phyloP scores from a whole-genome alignment of 2,113 vertebrate species.

The Nothocercus julius region DNA sequence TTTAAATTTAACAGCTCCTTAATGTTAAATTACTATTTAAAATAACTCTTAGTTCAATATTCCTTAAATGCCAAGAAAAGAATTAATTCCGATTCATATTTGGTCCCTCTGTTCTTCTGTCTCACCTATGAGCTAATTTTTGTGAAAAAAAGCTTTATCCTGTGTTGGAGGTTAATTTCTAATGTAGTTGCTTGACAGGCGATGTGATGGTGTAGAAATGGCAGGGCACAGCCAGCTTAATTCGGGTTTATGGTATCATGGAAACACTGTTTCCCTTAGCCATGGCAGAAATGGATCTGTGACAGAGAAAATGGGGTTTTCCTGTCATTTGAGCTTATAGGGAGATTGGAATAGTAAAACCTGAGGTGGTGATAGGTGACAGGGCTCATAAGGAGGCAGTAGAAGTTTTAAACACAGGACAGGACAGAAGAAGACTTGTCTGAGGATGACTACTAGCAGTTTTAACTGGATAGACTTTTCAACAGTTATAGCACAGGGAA shows the following conservation, averaged over 20 bases:
- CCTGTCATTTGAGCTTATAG: neutral
- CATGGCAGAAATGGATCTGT: neutral
- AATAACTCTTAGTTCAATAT: neutral
- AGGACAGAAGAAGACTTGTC: neutral
- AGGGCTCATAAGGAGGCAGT: accelerated
- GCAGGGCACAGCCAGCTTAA: neutral
- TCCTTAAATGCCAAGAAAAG: neutral
- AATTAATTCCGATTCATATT: neutral
- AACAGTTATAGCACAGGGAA: neutral
- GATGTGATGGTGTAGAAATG: neutral
- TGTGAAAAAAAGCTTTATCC: neutral
- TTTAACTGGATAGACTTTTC: neutral
- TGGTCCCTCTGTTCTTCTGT: neutral
- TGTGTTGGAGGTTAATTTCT: neutral
- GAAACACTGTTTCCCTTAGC: neutral
- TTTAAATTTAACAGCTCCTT: neutral
- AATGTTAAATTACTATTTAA: neutral
- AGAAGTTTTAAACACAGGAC: neutral
- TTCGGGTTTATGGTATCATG: neutral
- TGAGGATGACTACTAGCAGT: neutral
- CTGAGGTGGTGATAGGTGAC: neutral
- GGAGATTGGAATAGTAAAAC: neutral
- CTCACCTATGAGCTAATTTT: neutral
- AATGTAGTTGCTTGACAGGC: neutral
- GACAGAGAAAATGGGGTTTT: neutral